These are phyloP conservation scores for Gallinago solitaria DNA, from an alignment of 2,797 vertebrate species.

Conservation along the genomic window DNA sequence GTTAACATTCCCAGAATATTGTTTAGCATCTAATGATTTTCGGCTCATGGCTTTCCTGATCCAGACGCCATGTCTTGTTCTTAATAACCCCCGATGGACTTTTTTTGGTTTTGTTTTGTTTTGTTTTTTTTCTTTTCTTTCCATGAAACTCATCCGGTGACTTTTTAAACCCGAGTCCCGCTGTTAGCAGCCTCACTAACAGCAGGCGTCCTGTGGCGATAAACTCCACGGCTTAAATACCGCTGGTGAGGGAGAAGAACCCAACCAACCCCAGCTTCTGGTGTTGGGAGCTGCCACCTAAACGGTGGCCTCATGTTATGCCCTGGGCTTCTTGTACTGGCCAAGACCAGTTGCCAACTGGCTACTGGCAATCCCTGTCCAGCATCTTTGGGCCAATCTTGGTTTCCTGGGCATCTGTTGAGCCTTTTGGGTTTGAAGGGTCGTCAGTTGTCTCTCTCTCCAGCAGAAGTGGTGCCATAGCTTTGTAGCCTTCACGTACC, in stretches of 20 bases:
- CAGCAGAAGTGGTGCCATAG: not conserved
- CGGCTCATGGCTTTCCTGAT: not conserved
- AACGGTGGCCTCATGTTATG: not conserved
- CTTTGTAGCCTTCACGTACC: not conserved
- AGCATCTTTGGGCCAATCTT: accelerated
- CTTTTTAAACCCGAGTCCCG: not conserved
- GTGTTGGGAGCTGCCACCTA: not conserved
- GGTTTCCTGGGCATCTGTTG: too few species aligned
- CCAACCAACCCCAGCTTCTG: not conserved
- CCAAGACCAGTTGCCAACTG: not conserved
- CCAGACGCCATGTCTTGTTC: constrained; percentile 8
- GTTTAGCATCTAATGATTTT: not conserved
- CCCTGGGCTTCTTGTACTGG: not conserved
- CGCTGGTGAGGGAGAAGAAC: not conserved
- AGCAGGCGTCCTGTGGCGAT: not conserved
- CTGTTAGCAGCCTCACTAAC: not conserved
- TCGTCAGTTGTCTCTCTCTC: not conserved
- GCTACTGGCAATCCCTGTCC: not conserved
- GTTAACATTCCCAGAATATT: not conserved
- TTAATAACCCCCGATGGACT: not conserved
- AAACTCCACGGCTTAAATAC: not conserved
- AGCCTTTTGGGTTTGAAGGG: not conserved
- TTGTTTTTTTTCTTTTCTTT: not conserved
- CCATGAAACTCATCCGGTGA: not conserved
- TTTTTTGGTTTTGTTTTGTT: not conserved